Evolutionary conservation across 2,797 vertebrate species (phyloP).

Genomic region (Emys orbicularis): DNA sequence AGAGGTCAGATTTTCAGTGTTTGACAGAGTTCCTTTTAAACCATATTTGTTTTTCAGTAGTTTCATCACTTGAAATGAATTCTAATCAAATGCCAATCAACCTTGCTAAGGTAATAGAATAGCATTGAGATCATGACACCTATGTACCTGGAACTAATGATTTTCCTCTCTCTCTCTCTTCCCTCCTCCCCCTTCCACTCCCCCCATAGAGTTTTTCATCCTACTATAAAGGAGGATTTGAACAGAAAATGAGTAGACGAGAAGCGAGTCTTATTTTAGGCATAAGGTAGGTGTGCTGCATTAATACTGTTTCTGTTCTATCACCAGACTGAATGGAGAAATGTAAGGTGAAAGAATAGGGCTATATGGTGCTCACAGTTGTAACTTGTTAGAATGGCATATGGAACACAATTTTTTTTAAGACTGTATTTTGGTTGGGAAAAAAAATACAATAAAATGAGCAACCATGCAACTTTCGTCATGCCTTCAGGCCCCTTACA

Average conservation of each 20-base stretch:
- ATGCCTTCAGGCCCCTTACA: slow-evolving; percentile 41
- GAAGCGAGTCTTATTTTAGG: slow-evolving; percentile 87
- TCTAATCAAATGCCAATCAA: slow-evolving; percentile 24
- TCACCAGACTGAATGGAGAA: slow-evolving; percentile 41
- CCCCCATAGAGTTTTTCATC: slow-evolving; percentile 79
- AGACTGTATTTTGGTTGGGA: neutral
- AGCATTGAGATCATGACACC: slow-evolving; percentile 43
- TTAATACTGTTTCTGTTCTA: slow-evolving; percentile 56
- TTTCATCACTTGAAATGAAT: slow-evolving; percentile 33
- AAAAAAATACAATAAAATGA: slow-evolving; percentile 23
- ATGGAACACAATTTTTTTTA: too few species aligned
- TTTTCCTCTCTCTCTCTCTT: slow-evolving; percentile 18
- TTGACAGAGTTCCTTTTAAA: slow-evolving; percentile 15
- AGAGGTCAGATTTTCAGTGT: neutral
- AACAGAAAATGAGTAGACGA: slow-evolving; percentile 85
- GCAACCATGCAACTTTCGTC: neutral
- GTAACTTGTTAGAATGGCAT: too few species aligned
- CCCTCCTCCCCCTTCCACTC: neutral
- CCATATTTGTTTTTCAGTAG: slow-evolving; percentile 6
- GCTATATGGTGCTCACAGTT: neutral
- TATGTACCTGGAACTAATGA: slow-evolving; percentile 66
- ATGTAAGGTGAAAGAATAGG: neutral
- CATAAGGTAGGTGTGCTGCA: slow-evolving; percentile 80
- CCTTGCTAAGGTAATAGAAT: slow-evolving; percentile 23
- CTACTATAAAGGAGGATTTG: slow-evolving; percentile 88